Base-by-base conservation (phyloP, 2,888 invertebrate genomes). In the Vanessa cardui region DNA sequence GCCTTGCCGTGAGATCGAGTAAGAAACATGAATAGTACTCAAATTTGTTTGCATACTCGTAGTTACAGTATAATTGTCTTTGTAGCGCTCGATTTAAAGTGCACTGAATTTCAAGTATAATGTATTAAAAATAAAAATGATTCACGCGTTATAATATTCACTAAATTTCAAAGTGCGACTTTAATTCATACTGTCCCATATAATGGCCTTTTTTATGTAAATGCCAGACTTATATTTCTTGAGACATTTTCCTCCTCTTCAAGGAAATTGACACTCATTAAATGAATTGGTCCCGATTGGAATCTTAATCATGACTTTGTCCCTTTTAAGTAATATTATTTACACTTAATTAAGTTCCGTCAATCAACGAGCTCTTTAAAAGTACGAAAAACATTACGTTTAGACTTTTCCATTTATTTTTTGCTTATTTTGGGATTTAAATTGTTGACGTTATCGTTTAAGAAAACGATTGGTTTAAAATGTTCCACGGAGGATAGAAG, bases 301-400 rank as follows among this genome's bases (percentile, higher is more conserved):
- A 64, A 58, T 21, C 44, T 58, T 50, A 46, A 64, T 46, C 44
- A 39, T 58, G 20, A 33, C 39, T 47, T 56, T 47, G 56, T 62
- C 58, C 15, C 33, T 47, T 49, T 49, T 16, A 58, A 50, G n/a
- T 64, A 31, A 49, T 58, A 58, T 58, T 26, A 64, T 64, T 58
- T 52, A 58, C 47, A 64, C 21, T 64, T 58, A 64, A 64, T 64
- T 58, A 58, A 58, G 47, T 18, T 9, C 39, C 44, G 18, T 58
- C 44, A 58, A 49, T 58, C 12, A 46, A n/a, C 21, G 18, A 50
- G 21, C 1, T 20, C 6, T 50, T 50, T 50, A 50, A 21, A 50
- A 21, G 12, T 50, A 50, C 15, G 12, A 50, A 50, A 50, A 50
- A 21, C 50, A 21, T 50, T 21, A 15, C n/a, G 39, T 12, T 12